Conservation (phyloP, 2,797 vertebrate genomes). For the Mallotus villosus region DNA sequence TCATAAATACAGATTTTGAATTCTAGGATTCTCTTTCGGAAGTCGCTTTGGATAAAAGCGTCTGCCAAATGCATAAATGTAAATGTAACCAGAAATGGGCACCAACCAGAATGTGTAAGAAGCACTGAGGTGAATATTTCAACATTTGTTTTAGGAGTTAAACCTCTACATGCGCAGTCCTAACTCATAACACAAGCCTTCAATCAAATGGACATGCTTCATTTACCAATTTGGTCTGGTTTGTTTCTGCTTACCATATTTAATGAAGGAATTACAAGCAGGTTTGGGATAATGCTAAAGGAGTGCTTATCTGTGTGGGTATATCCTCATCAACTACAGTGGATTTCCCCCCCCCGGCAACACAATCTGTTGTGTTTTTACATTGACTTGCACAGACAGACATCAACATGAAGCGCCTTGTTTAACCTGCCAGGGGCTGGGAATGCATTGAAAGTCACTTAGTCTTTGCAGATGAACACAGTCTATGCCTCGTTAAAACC, state of each 20-base stretch:
- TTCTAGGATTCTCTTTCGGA: no score
- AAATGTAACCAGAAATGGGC: no score
- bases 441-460: neutral
- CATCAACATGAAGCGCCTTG: constrained; percentile 10
- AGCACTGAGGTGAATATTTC: constrained; percentile 6
- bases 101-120: neutral
- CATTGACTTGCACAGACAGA: neutral
- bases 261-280: constrained; percentile 41
- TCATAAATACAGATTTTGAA: no score
- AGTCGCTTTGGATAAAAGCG: no score
- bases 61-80: no score
- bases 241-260: constrained; percentile 37
- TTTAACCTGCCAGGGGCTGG: constrained; percentile 5
- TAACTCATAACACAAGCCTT: constrained; percentile 24
- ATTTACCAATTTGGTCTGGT: constrained; percentile 34
- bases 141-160: neutral
- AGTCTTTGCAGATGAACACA: neutral
- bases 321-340: constrained; percentile 24
- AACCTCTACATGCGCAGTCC: neutral
- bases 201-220: constrained; percentile 23
- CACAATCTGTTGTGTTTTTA: constrained; percentile 12
- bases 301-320: constrained; percentile 20
- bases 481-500: neutral
- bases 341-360: constrained; percentile 12
- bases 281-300: constrained; percentile 23